Percentiles rank a stretch among this genome's conserved stretches.
Evolutionary conservation across 2,113 vertebrate genomes (phyloP).

Genomic region (Ochotona princeps): DNA sequence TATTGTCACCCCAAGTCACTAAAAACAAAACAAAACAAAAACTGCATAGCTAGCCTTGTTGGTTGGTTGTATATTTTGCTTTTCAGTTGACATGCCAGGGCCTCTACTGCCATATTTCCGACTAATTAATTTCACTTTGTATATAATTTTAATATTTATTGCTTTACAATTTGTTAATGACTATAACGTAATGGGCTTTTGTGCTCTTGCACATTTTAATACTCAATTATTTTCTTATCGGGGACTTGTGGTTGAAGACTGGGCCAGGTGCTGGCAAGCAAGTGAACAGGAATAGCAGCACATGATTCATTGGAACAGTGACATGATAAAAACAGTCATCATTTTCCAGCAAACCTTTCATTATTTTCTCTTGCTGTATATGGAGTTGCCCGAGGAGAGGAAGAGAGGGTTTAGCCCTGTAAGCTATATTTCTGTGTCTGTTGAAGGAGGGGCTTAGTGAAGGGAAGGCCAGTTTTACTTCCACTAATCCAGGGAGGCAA

Average conservation of each 20-base stretch:
- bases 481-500: not conserved
- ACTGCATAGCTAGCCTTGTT: no score
- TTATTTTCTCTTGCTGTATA: not conserved
- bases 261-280: slow-evolving; percentile 6
- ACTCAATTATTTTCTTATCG: slow-evolving; percentile 51
- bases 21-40: not conserved
- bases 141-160: slow-evolving; percentile 43
- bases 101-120: not conserved
- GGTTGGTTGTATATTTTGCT: not conserved
- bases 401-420: no score
- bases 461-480: not conserved
- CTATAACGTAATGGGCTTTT: not conserved
- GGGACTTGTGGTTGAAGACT: not conserved
- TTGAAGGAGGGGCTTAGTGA: not conserved
- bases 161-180: not conserved
- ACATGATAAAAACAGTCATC: slow-evolving; percentile 47
- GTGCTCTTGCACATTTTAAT: not conserved
- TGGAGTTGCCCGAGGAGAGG: not conserved
- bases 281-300: not conserved
- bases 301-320: slow-evolving; percentile 34
- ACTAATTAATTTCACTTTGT: slow-evolving; percentile 38
- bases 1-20: not conserved
- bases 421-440: not conserved
- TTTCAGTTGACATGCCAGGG: not conserved
- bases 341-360: slow-evolving; percentile 22